Base-by-base conservation (phyloP, 2,888 invertebrate species). In the Drosophila flavopinicola region DNA sequence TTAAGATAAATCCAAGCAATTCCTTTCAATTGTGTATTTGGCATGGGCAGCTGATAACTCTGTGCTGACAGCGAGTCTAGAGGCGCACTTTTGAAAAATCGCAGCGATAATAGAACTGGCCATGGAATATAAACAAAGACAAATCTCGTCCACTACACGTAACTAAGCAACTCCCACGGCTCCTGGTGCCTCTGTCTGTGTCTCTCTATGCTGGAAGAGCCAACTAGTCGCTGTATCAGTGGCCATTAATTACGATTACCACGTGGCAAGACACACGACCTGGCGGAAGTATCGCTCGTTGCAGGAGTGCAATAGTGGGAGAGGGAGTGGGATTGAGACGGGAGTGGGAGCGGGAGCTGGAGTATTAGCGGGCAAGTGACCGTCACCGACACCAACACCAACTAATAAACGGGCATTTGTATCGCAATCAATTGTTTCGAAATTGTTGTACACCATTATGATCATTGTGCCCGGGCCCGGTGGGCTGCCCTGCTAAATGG, bases 401-500 rank as follows among this genome's bases (percentile, higher is more conserved):
- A 66, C 80, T 82, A 82, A 82, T 82, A 82, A 87, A 88, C 87
- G 89, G 74, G 84, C 89, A 89, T 83, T 78, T 83, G 86, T 83
- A 87, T 75, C 71, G 74, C 86, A 76, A 84, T 87, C 83, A 84
- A 84, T 84, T 84, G 83, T 85, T 87, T 85, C 71, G 67, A 67
- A 85, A 82, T 87, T 79, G 69, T 82, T 87, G 87, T 82, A 77
- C 72, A 75, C 71, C 87, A 82, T 82, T 87, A 82, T 85, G 85
- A 78, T 78, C 83, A 80, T 79, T 78, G 84, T 68, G 78, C 61
- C 20, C 15, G 24, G 25, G 54, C 49, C 47, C 9, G 17, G 17
- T 53, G 67, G 56, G 37, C 11, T 59, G 54, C 51, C 61, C 72
- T 56, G 85, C 74, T 82, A 85, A 87, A 83, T 83, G 87, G 83